A percentile compares a stretch with the other conserved stretches of the same genome.
Evolutionary conservation across 2,888 invertebrate species (phyloP).

Genomic region (Agrotis exclamationis): DNA sequence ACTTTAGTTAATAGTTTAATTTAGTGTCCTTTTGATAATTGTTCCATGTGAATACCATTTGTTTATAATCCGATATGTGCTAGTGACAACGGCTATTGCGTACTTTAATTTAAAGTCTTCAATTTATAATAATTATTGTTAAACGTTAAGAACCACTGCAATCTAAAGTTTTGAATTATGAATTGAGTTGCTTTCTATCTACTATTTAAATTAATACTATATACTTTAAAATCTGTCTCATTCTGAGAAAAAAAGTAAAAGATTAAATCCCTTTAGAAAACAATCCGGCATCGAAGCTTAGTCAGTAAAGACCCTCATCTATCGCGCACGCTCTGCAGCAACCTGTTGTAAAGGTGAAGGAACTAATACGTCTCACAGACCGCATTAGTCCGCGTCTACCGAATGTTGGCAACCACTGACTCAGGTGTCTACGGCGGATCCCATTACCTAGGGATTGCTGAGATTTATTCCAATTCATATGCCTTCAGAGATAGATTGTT

Average conservation of each 20-base stretch:
- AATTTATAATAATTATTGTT: too few species aligned
- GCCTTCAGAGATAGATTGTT: background rate
- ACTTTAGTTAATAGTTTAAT: background rate
- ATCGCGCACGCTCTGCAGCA: constrained; percentile 17
- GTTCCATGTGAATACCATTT: too few species aligned
- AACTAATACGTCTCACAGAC: constrained; percentile 61
- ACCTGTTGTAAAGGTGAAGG: constrained; percentile 65
- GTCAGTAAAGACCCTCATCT: constrained; percentile 13
- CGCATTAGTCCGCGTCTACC: constrained; percentile 64
- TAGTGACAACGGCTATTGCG: too few species aligned
- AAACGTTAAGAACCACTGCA: too few species aligned
- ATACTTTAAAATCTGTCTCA: too few species aligned
- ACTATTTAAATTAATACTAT: too few species aligned
- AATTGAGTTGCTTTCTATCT: too few species aligned
- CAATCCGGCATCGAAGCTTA: constrained; percentile 4
- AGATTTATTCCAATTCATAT: constrained; percentile 29
- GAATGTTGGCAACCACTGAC: constrained; percentile 52
- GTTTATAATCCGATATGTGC: too few species aligned
- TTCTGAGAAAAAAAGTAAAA: too few species aligned
- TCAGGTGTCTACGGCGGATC: constrained; percentile 64
- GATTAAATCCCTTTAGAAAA: background rate
- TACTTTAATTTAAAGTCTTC: too few species aligned
- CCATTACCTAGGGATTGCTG: constrained; percentile 17
- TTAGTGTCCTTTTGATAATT: too few species aligned
- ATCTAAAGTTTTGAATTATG: too few species aligned